These are phyloP conservation scores for Medauroidea extradentata DNA, from an alignment of 1,140 invertebrate genomes.

Conservation along the genomic window DNA sequence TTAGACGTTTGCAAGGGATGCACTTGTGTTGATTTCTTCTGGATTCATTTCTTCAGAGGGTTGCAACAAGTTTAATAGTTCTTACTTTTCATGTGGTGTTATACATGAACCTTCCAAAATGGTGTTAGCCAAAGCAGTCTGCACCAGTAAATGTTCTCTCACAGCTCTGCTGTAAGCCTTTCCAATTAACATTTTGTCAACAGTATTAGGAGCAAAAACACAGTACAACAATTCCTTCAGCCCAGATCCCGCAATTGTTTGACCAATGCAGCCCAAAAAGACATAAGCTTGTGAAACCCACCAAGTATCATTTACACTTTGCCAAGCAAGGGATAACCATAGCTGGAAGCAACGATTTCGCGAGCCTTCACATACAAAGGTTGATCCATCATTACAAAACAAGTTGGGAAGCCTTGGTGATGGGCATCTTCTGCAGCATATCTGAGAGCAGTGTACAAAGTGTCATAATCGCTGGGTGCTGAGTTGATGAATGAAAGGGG, in stretches of 20 bases:
- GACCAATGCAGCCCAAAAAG: constrained; percentile 40
- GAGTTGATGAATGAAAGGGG: constrained; percentile 26
- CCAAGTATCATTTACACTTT: constrained; percentile 19
- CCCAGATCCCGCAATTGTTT: constrained; percentile 38
- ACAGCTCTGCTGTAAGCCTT: not conserved
- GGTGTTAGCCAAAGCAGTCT: not conserved
- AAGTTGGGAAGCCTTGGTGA: constrained; percentile 13
- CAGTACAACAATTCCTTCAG: constrained; percentile 32
- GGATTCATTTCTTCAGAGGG: not conserved
- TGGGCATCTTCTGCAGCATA: constrained; percentile 15
- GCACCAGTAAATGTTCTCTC: not conserved
- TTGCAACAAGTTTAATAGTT: not conserved
- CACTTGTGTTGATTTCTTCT: not conserved
- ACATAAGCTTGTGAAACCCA: constrained; percentile 40
- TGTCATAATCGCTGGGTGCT: constrained; percentile 25
- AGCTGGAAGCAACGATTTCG: constrained; percentile 17
- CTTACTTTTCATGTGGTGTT: not conserved
- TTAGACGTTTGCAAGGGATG: not conserved
- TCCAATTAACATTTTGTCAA: constrained; percentile 32
- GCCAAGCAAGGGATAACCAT: not conserved
- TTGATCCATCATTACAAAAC: constrained; percentile 37
- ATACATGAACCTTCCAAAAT: not conserved
- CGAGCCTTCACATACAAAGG: constrained; percentile 33
- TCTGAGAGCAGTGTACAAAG: constrained; percentile 24
- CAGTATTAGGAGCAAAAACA: constrained; percentile 32